These are phyloP conservation scores for Rhynchophorus ferrugineus DNA, from an alignment of 1,140 invertebrate genomes.

Conservation along the genomic window DNA sequence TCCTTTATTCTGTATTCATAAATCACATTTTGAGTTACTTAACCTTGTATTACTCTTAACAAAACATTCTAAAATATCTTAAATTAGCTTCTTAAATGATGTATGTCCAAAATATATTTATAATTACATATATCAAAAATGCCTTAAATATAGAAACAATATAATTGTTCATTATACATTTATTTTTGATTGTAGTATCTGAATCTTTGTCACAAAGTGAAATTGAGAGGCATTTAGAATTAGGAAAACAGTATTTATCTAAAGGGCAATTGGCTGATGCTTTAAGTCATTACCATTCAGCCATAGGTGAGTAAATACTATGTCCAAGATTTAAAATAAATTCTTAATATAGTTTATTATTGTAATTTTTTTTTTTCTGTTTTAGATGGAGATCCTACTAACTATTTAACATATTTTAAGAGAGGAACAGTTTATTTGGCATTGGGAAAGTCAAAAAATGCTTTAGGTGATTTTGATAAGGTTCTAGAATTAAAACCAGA, in stretches of 20 bases:
- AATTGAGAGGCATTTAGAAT: constrained; percentile 85
- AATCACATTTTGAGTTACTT: too few relatives aligned
- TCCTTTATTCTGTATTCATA: too few relatives aligned
- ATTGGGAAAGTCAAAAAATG: constrained; percentile 91
- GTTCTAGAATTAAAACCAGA: constrained; percentile 92
- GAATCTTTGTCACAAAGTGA: constrained; percentile 61
- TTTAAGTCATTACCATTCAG: constrained; percentile 94
- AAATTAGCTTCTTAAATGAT: too few relatives aligned
- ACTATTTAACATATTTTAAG: constrained; percentile 93
- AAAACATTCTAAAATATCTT: too few relatives aligned
- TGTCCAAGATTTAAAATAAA: constrained; percentile 39
- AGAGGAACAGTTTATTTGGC: constrained; percentile 95
- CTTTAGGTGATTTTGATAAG: constrained; percentile 85
- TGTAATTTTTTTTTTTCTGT: constrained; percentile 22
- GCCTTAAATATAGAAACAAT: too few relatives aligned
- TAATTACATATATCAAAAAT: too few relatives aligned
- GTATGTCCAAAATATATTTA: too few relatives aligned
- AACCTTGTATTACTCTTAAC: too few relatives aligned
- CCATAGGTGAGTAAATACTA: constrained; percentile 64
- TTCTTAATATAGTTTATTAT: background rate
- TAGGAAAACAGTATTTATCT: constrained; percentile 84
- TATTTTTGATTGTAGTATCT: constrained; percentile 45
- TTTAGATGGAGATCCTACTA: constrained; percentile 89
- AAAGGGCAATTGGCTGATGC: constrained; percentile 93
- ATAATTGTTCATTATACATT: too few relatives aligned